Evolutionary conservation across 1,140 invertebrate species (phyloP), one percentile per base, ranked within the genome.

Genomic region (Episyrphus balteatus): DNA sequence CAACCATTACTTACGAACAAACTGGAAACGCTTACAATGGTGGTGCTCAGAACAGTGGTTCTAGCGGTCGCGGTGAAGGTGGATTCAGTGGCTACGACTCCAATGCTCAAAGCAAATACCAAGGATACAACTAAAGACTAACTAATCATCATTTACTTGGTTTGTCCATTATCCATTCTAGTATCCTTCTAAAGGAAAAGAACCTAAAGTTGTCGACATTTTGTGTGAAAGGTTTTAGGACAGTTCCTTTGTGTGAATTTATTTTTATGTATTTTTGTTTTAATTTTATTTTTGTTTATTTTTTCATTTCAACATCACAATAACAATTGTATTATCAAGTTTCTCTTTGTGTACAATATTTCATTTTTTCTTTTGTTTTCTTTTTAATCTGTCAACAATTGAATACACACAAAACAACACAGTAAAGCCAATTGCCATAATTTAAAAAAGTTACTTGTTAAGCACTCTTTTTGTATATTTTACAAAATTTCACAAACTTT

Each of bases 1-100:
- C 85, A 1, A 80, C 76, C 53, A 83, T 89, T 58, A 77, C 77
- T 21, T 83, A 84, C 55, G 81, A 82, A 59, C 78, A 81, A 50
- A 71, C 74, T 5, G 75, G 73, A 26, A 64, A 64, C 15, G 75
- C 74, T 15, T 52, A 49, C 18, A 65, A 65, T 26, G 66, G 66
- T 44, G 70, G 68, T 42, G 69, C 67, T 44, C 58, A 56, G 30
- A 52, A 51, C 36, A 73, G 72, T 5, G 58, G 55, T 34, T 67
- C 67, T 33, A 67, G 68, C 48, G 65, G 68, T 49, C 63, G 64
- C 32, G 62, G 56, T 21, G 46, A 46, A 18, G 50, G 50, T 39
- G 30, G 36, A 5, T 37, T 51, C 34, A 58, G 56, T 19, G 63
- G 61, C 42, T 65, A 65, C 10, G 62, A 65, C 37, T 62, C 55